Percentiles rank a stretch among this genome's conserved stretches.
phyloP scores from a whole-genome alignment of 2,888 invertebrate species.

The Penaeus monodon region DNA sequence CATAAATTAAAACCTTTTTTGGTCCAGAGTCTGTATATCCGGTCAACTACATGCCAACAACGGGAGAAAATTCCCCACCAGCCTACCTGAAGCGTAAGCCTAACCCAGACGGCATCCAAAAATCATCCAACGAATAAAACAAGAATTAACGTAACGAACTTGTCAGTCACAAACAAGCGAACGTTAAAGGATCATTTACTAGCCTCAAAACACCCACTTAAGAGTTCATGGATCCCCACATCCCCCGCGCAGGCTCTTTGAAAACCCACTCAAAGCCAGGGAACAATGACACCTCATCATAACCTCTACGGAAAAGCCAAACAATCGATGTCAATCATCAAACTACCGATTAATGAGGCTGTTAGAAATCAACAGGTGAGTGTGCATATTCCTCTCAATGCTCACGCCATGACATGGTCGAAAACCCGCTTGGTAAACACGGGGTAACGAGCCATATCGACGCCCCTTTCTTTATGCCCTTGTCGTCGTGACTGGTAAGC shows the following conservation, averaged over 20 bases:
- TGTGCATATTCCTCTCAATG: neutral
- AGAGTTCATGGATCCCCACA: no score
- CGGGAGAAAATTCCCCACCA: no score
- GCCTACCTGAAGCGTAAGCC: no score
- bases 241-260: constrained; percentile 1
- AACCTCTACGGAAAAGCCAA: constrained; percentile 11
- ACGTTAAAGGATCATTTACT: no score
- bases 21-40: no score
- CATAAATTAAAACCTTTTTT: no score
- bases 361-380: constrained; percentile 26
- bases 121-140: no score
- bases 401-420: neutral
- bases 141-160: no score
- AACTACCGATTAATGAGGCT: constrained; percentile 35
- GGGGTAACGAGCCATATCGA: neutral
- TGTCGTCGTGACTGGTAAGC: constrained; percentile 11
- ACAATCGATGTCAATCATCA: constrained; percentile 41
- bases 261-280: constrained; percentile 3
- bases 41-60: no score
- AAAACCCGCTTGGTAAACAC: neutral
- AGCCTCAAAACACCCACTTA: no score
- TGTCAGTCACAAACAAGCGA: no score
- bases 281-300: constrained; percentile 15
- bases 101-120: no score
- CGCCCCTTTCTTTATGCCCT: neutral